Conservation (phyloP, 2,797 vertebrate genomes). For the Tapera naevia region DNA sequence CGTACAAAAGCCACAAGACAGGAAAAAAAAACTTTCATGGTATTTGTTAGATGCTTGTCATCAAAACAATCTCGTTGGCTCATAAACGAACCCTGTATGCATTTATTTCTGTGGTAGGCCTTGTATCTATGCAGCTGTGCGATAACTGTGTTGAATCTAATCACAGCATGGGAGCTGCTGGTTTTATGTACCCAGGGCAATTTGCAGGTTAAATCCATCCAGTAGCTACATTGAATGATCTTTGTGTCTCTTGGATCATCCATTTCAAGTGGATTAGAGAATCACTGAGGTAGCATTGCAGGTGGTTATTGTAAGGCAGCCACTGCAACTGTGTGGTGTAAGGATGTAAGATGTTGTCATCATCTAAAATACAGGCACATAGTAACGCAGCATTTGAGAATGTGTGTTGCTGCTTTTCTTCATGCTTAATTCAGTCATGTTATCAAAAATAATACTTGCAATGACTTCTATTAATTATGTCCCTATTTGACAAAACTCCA, state of each 20-base stretch:
- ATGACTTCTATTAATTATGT: neutral
- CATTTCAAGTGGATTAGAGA: neutral
- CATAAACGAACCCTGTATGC: neutral
- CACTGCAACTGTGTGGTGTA: neutral
- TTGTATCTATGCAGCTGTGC: neutral
- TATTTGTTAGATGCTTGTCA: neutral
- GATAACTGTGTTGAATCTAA: neutral
- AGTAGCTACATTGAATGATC: neutral
- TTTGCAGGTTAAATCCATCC: neutral
- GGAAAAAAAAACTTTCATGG: neutral
- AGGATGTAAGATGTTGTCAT: neutral
- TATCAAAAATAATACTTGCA: neutral
- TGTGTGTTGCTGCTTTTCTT: neutral
- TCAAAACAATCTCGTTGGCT: neutral
- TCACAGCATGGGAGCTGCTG: neutral
- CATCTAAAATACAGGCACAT: neutral
- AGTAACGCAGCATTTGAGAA: neutral
- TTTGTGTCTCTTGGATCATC: neutral
- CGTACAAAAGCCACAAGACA: neutral
- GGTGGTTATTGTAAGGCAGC: neutral
- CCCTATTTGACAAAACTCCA: neutral
- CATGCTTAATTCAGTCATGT: neutral
- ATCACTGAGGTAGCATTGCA: neutral
- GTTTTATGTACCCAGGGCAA: neutral
- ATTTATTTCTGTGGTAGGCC: neutral